These are phyloP conservation scores for Choristoneura rosaceana DNA, from an alignment of 2,888 invertebrate genomes.

Conservation along the genomic window DNA sequence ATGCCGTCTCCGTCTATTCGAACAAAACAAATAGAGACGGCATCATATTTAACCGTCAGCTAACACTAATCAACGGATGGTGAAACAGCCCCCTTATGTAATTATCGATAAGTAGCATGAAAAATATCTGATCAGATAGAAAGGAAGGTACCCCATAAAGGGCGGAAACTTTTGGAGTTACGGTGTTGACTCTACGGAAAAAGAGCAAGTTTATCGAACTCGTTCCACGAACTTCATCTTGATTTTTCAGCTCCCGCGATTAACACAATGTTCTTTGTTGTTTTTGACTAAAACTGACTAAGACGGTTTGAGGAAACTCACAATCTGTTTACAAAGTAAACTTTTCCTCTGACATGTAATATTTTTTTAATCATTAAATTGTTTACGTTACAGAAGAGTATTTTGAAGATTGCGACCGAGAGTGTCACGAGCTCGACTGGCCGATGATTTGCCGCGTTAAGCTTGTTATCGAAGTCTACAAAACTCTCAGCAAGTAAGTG, in stretches of 20 bases:
- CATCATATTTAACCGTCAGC: too few relatives aligned
- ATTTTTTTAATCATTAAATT: neutral
- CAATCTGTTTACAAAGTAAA: constrained; percentile 27
- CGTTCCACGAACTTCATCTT: neutral
- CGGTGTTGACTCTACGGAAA: neutral
- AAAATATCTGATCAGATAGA: neutral
- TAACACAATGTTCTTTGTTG: constrained; percentile 1
- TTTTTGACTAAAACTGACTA: neutral
- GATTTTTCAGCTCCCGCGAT: neutral
- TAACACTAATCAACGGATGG: too few relatives aligned
- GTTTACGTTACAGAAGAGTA: constrained; percentile 87
- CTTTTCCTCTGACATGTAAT: neutral
- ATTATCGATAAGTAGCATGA: neutral
- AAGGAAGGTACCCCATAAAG: neutral
- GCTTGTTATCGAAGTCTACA: constrained; percentile 90
- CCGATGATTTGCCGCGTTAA: constrained; percentile 92
- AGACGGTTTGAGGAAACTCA: constrained; percentile 1
- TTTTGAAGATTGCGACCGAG: constrained; percentile 90
- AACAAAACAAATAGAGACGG: too few relatives aligned
- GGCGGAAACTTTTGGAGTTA: neutral
- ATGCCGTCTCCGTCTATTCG: too few relatives aligned
- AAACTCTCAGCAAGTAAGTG: constrained; percentile 88
- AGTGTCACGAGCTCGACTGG: constrained; percentile 91
- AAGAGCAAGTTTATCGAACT: neutral
- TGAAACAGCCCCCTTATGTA: too few relatives aligned